phyloP scores from a whole-genome alignment of 2,888 invertebrate species.

The Ceratothoa steindachneri region DNA sequence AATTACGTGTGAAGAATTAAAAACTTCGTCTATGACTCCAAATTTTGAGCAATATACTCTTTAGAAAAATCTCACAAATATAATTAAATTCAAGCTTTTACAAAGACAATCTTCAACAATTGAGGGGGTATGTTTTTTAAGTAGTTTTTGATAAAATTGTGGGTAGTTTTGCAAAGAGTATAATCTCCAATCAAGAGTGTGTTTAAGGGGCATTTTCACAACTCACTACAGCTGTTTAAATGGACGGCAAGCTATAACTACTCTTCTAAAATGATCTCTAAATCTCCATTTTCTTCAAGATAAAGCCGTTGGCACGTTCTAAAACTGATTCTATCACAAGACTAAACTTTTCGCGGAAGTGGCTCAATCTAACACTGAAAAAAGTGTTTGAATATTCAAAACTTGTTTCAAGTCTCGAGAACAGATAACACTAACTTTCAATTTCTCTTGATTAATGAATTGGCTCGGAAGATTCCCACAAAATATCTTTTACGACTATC shows the following conservation, averaged over 20 bases:
- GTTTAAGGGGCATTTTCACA: conserved; percentile 7
- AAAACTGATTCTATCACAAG: not conserved
- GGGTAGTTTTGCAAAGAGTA: not conserved
- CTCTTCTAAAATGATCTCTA: conserved; percentile 3
- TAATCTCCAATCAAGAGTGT: not conserved
- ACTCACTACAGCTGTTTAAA: conserved; percentile 4
- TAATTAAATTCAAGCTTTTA: conserved; percentile 4
- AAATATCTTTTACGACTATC: not conserved
- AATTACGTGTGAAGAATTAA: too few species aligned
- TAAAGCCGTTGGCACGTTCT: conserved; percentile 13
- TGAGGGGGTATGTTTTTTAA: not conserved
- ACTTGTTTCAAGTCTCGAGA: not conserved
- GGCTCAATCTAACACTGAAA: not conserved
- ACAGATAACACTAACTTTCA: conserved; percentile 4
- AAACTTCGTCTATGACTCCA: not conserved
- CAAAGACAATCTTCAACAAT: conserved; percentile 4
- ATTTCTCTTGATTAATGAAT: conserved; percentile 2
- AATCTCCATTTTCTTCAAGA: conserved; percentile 12
- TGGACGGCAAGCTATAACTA: conserved; percentile 8
- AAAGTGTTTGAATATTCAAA: not conserved
- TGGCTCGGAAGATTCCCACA: not conserved
- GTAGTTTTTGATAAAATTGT: not conserved
- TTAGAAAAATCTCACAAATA: not conserved
- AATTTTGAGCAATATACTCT: not conserved
- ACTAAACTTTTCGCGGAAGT: not conserved